Conservation (phyloP, 2,797 vertebrate species). For the Cryptoblepharus egeriae region DNA sequence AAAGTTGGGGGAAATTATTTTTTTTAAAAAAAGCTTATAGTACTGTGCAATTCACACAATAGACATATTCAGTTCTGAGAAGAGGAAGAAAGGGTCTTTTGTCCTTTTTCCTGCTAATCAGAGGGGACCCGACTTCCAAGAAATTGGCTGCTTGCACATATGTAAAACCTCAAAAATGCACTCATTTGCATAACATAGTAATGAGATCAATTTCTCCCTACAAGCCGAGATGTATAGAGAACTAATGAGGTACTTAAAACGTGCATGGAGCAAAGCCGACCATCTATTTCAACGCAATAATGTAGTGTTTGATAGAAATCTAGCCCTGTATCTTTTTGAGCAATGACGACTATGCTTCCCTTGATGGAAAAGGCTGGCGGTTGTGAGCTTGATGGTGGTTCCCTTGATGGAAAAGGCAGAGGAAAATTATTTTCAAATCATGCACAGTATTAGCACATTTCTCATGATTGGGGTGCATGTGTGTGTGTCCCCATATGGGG, state of each 20-base stretch:
- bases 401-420: conserved; percentile 2
- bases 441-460: conserved; percentile 49
- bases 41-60: not conserved
- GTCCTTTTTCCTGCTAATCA: conserved; percentile 53
- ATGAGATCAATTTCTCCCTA: conserved; percentile 60
- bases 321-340: conserved; percentile 61
- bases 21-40: not conserved
- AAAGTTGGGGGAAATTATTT: not conserved
- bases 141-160: conserved; percentile 54
- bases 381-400: conserved; percentile 17
- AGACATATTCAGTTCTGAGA: conserved; percentile 2
- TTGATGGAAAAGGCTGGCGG: conserved; percentile 46
- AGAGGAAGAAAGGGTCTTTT: not conserved
- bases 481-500: no score
- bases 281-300: conserved; percentile 54
- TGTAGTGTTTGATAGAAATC: conserved; percentile 59
- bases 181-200: conserved; percentile 56
- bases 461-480: conserved; percentile 53
- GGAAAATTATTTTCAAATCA: conserved; percentile 45
- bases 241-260: conserved; percentile 66
- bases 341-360: conserved; percentile 35
- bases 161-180: conserved; percentile 57
- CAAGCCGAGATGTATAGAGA: conserved; percentile 61
- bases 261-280: conserved; percentile 28
- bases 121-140: conserved; percentile 59